Evolutionary conservation across 2,888 invertebrate genomes (phyloP).

Genomic region (Linnaemya vulpina): DNA sequence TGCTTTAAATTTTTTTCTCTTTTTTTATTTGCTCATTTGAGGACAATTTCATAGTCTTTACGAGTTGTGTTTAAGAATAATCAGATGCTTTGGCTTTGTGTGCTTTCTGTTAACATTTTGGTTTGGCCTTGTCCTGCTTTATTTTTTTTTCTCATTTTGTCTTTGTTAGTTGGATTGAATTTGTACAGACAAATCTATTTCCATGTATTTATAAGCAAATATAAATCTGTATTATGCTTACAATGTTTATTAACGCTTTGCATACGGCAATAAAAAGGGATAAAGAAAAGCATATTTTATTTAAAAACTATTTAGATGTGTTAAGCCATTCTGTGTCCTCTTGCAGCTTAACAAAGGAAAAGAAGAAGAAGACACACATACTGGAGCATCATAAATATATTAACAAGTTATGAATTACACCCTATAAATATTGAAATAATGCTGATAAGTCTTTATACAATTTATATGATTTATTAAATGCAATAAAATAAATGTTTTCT

Average conservation of each 20-base stretch:
- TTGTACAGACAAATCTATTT: neutral
- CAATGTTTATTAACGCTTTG: neutral
- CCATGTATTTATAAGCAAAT: neutral
- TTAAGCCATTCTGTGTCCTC: conserved; percentile 9
- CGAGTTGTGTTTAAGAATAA: conserved; percentile 39
- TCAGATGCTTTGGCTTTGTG: conserved; percentile 52
- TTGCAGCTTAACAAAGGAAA: neutral
- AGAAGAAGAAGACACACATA: neutral
- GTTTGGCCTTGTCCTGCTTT: conserved; percentile 52
- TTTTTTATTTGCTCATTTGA: conserved; percentile 40
- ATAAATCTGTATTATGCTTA: conserved; percentile 6
- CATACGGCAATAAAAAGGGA: conserved; percentile 11
- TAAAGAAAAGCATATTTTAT: conserved; percentile 30
- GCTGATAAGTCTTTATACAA: neutral
- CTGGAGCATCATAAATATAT: conserved; percentile 11
- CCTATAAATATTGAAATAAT: neutral
- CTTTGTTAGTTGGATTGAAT: conserved; percentile 23
- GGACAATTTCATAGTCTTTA: conserved; percentile 54
- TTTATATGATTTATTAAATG: neutral
- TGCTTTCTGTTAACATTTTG: conserved; percentile 22
- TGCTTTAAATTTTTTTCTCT: too few species aligned
- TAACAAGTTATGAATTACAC: neutral
- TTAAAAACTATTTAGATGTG: conserved; percentile 16
- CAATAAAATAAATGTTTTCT: too few species aligned
- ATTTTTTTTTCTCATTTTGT: conserved; percentile 22